Base-by-base conservation (phyloP, 2,888 invertebrate species). In the Unio pictorum region DNA sequence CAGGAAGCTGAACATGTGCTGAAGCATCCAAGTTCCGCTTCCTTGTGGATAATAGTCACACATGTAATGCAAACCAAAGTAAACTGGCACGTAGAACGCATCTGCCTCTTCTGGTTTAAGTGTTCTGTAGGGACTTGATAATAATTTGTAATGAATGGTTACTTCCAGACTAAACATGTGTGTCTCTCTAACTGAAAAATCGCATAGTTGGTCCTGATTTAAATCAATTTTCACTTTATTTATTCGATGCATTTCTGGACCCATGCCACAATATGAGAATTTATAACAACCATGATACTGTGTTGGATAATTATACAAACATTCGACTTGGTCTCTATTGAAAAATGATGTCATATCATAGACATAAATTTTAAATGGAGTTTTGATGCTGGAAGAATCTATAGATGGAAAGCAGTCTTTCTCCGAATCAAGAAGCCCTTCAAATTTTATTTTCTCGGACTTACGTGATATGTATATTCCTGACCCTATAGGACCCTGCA, bases 161-260 rank as follows among this genome's bases (percentile, higher is more conserved):
- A 79, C 79, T 67, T 85, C 84, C 55, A 85, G 72, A 11, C 83
- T 66, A 74, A 85, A 85, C 72, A 75, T 74, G 45, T 80, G 75
- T 18, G 80, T 75, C 64, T 80, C 69, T 62, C 77, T 68, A 11
- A 81, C 66, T 54, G 68, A 72, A 3, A 72, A 18, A 18, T 55
- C 68, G 55, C 66, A 69, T 45, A 60, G 60, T n/a, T 59, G 45
- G 54, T 63, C 20, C 55, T n/a, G 55, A 71, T 30, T 73, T 62
- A 54, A 30, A 55, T 67, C 30, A 60, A 61, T 66, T 68, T 45
- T 6, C 23, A n/a, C 64, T 67, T 28, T 26, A 28, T 55, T 55
- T 26, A 69, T n/a, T 70, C 45, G 61, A 59, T 64, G 61, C 18
- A 75, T 45, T 61, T 73, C 75, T 26, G 71, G 67, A 4, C 75